Base-by-base conservation (phyloP, 2,888 invertebrate genomes). In the Drosophila meridionalis region DNA sequence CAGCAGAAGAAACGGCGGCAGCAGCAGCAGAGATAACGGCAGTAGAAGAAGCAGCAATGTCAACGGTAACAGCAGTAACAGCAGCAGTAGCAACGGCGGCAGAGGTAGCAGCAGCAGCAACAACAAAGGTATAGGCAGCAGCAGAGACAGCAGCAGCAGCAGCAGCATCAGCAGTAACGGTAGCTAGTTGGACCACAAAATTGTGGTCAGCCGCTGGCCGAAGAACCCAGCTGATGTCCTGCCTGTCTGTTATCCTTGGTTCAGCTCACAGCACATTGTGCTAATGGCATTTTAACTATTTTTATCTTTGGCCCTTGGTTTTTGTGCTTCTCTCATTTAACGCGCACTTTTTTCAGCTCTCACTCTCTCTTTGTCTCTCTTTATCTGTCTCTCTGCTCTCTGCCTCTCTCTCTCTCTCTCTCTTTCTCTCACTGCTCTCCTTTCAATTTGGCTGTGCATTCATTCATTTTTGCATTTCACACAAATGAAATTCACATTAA, bases 231-330 rank as follows among this genome's bases (percentile, higher is more conserved):
- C 69, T 64, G 63, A 80, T 70, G 28, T 71, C 57, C 63, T 72
- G 64, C 38, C 55, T 48, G 42, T 26, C 26, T 64, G 52, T 38
- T 57, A 28, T 42, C 32, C 69, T 48, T n/a, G 45, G 58, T 58
- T 57, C 61, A 57, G 56, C 73, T 64, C 67, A 30, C 26, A 52
- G 52, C 55, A 65, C 65, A 57, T 78, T 77, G 45, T 64, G 80
- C 73, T 86, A 86, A 85, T 86, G 83, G 68, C 70, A 76, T 69
- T 87, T 76, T 45, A 82, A 80, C 76, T 80, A 73, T 78, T 85
- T 80, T 74, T 73, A 74, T 80, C 78, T 62, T 73, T 69, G 50
- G 48, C 52, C 43, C 28, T 61, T 61, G 61, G 34, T 20, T 28
- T 43, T 67, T 68, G 60, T 28, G 28, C 53, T 36, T 36, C 57